phyloP scores from a whole-genome alignment of 2,888 invertebrate species.

The Lasioglossum vierecki region DNA sequence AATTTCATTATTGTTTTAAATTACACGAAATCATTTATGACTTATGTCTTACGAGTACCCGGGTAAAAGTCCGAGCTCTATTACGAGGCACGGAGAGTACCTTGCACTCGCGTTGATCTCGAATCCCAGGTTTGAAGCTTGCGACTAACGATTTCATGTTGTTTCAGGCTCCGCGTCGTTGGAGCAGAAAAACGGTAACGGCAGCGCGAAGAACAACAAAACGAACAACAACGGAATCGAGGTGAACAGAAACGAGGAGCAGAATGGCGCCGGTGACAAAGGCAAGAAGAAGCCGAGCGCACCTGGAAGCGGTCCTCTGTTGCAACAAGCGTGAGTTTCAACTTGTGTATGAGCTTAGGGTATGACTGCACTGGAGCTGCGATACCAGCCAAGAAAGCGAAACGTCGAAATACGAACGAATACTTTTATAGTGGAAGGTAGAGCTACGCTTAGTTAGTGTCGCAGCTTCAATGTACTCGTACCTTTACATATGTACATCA shows the following conservation, averaged over 20 bases:
- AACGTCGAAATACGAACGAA: not conserved
- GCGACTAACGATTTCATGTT: not conserved
- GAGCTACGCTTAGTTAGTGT: not conserved
- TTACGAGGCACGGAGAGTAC: too few species aligned
- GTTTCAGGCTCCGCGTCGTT: conserved; percentile 80
- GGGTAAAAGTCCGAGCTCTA: too few species aligned
- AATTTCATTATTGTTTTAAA: too few species aligned
- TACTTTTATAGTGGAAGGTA: not conserved
- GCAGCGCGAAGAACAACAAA: conserved; percentile 78
- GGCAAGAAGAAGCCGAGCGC: conserved; percentile 79
- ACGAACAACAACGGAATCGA: conserved; percentile 82
- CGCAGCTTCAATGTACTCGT: not conserved
- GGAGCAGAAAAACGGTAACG: conserved; percentile 81
- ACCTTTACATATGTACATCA: not conserved
- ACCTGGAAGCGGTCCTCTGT: conserved; percentile 85
- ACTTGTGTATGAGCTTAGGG: not conserved
- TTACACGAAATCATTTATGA: too few species aligned
- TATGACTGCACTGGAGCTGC: not conserved
- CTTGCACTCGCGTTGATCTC: not conserved
- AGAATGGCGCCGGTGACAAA: conserved; percentile 79
- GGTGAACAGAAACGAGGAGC: conserved; percentile 81
- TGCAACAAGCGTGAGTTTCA: conserved; percentile 85
- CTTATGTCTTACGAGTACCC: too few species aligned
- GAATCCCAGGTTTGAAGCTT: not conserved
- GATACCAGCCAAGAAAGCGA: not conserved